Conservation (phyloP, 2,797 vertebrate species). For the Spheniscus humboldti region DNA sequence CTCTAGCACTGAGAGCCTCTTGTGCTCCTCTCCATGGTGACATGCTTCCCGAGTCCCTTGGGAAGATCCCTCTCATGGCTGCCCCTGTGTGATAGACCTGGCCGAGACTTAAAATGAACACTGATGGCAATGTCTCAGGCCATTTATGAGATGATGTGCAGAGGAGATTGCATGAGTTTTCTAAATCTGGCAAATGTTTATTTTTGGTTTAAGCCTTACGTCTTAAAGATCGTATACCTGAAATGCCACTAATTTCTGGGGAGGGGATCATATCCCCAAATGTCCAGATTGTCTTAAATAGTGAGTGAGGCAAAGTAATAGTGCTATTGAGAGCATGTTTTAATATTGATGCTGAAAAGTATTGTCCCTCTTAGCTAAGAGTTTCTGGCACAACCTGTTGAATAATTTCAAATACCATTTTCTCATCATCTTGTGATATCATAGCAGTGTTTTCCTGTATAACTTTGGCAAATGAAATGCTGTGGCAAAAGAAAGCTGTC, state of each 20-base stretch:
- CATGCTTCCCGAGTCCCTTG: not conserved
- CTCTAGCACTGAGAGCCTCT: not conserved
- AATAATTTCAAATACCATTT: not conserved
- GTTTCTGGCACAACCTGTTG: not conserved
- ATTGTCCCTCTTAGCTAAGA: not conserved
- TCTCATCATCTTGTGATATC: not conserved
- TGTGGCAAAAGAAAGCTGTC: not conserved
- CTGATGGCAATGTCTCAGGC: too few relatives aligned
- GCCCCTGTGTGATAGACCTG: not conserved
- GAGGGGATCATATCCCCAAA: not conserved
- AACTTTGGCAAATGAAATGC: not conserved
- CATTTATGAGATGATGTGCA: not conserved
- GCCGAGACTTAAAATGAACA: not conserved
- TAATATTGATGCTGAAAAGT: not conserved
- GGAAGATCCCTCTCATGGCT: not conserved
- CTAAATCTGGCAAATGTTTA: not conserved
- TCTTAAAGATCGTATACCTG: not conserved
- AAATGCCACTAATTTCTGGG: not conserved
- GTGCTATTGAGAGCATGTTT: not conserved
- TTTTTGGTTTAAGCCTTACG: not conserved
- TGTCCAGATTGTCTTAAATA: not conserved
- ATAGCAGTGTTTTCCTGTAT: not conserved
- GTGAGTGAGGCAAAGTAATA: not conserved
- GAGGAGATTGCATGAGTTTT: not conserved
- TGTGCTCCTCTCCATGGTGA: not conserved